Evolutionary conservation across 2,888 invertebrate genomes (phyloP).

Genomic region (Stictocephala bisonia): DNA sequence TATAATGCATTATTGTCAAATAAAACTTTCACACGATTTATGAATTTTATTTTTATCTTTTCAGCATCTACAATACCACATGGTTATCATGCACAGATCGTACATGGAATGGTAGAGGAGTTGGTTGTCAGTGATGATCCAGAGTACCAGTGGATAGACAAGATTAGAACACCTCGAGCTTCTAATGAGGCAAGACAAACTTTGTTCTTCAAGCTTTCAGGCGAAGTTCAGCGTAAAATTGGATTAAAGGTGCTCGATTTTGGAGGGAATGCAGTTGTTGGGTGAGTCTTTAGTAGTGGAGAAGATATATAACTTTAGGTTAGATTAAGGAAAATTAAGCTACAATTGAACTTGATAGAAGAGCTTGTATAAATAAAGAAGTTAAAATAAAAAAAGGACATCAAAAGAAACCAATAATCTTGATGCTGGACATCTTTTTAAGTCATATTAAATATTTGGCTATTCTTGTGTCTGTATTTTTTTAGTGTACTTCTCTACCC

Average conservation of each 20-base stretch:
- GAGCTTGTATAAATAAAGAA: no score
- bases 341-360: no score
- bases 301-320: neutral
- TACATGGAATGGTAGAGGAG: conserved; percentile 97
- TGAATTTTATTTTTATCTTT: no score
- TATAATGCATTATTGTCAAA: no score
- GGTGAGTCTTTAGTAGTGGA: conserved; percentile 65
- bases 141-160: conserved; percentile 99
- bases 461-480: no score
- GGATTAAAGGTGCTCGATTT: conserved; percentile 93
- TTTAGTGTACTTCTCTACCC: no score
- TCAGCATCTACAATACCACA: conserved; percentile 88
- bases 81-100: conserved; percentile 85
- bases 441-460: no score
- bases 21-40: no score
- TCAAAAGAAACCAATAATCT: no score
- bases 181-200: conserved; percentile 98
- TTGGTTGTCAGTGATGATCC: conserved; percentile 97
- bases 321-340: no score
- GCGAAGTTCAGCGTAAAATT: conserved; percentile 93
- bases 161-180: conserved; percentile 95
- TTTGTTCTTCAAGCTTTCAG: conserved; percentile 93
- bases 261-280: conserved; percentile 95
- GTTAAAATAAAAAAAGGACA: no score
- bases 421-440: no score